phyloP scores from a whole-genome alignment of 2,888 invertebrate genomes.

The Himalopsyche anomala region DNA sequence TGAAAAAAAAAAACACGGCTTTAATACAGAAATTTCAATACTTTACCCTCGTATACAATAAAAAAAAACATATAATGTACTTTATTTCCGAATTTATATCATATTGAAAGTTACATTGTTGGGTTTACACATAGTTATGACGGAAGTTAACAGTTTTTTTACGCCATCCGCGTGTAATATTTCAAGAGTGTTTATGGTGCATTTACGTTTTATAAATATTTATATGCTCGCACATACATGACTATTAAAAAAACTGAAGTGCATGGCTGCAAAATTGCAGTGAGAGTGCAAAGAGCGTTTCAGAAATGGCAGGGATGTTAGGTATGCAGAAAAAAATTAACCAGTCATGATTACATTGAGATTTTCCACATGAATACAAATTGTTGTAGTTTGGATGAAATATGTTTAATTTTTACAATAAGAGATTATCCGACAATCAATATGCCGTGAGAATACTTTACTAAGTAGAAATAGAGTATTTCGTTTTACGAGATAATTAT shows the following conservation, averaged over 20 bases:
- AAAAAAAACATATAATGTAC: not conserved
- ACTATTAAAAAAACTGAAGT: conserved; percentile 2
- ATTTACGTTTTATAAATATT: conserved; percentile 20
- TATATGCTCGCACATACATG: not conserved
- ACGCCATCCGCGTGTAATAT: not conserved
- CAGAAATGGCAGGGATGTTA: not conserved
- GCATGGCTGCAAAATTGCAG: conserved; percentile 26
- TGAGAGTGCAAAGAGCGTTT: not conserved
- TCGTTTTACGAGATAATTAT: too few species aligned
- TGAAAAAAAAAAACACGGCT: not conserved
- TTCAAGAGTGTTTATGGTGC: not conserved
- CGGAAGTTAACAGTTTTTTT: not conserved
- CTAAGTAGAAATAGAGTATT: too few species aligned
- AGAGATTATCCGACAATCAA: too few species aligned
- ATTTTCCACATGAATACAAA: too few species aligned
- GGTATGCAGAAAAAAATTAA: not conserved
- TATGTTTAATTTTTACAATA: too few species aligned
- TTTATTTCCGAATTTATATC: conserved; percentile 27
- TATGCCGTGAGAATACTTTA: too few species aligned
- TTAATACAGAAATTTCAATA: conserved; percentile 21
- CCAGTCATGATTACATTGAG: too few species aligned
- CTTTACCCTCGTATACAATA: conserved; percentile 5
- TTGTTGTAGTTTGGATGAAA: too few species aligned
- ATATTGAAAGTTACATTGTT: not conserved
- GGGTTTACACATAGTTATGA: conserved; percentile 2